Evolutionary conservation across 2,113 vertebrate genomes (phyloP), one percentile per base, ranked within the genome.

Genomic region (Serinus canaria): DNA sequence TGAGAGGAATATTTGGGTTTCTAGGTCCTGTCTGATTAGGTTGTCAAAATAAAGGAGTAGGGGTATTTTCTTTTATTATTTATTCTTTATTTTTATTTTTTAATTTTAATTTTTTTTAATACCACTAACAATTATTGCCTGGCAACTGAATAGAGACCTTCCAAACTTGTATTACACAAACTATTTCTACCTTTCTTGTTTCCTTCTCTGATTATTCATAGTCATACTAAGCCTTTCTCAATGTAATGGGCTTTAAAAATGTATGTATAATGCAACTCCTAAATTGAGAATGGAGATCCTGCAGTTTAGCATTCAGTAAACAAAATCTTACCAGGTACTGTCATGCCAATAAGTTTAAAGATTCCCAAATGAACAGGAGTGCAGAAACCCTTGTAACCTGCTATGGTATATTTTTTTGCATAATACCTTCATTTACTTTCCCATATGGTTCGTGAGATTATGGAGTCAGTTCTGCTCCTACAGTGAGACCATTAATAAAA

Each of bases 241-340:
- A 3, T 47, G 55, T 50, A 49, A 72, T 24, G 10, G 11, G 25
- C 27, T 92, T 95, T 37, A 74, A 78, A 93, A 91, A 47, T 62
- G 25, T 14, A 30, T 39, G 15, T 92, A 28, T 80, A 90, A 79
- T 62, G 47, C 56, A 80, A 50, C n/a, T 90, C 37, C n/a, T 49
- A 89, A 87, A 74, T 37, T 83, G 56, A 96, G 69, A 94, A 30
- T 33, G 72, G 75, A 84, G 62, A 77, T 60, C 46, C 59, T 78
- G 50, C 53, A 60, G 76, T 87, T 89, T 60, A 93, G 74, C 56
- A 62, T 28, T 83, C 30, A 27, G 76, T 69, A 89, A 95, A 87
- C 46, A 90, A 72, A 95, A 90, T 77, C 20, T 92, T 84, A 85
- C 84, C 60, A 33, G 41, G 28, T 86, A 62, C 46, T 96, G 74